Percentiles rank a stretch among this genome's conserved stretches.
Conservation (phyloP, 1,140 invertebrate species). For the Thaumetopoea pityocampa region DNA sequence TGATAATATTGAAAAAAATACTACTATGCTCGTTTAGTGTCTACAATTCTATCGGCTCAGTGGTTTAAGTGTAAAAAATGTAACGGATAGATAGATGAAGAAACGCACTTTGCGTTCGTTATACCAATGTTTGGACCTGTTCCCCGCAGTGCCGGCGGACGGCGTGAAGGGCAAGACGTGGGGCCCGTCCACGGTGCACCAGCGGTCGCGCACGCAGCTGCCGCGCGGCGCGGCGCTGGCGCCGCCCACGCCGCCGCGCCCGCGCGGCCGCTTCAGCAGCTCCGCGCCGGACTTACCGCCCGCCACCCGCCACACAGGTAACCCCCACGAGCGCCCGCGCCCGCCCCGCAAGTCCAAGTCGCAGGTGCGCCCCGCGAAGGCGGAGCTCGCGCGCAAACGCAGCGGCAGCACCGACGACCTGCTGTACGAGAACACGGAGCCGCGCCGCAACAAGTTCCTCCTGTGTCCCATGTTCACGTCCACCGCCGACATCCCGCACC, state of each 20-base stretch:
- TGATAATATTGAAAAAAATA: too few relatives aligned
- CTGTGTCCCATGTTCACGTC: slow-evolving; percentile 48
- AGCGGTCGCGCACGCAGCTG: slow-evolving; percentile 89
- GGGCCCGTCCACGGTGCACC: slow-evolving; percentile 95
- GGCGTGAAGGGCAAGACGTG: slow-evolving; percentile 98
- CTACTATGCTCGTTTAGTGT: too few relatives aligned
- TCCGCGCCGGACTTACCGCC: slow-evolving; percentile 67
- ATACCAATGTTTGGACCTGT: not conserved
- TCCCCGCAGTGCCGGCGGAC: slow-evolving; percentile 90
- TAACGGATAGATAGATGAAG: not conserved
- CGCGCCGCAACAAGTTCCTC: slow-evolving; percentile 34
- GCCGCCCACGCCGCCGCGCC: slow-evolving; percentile 83
- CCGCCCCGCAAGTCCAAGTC: not conserved
- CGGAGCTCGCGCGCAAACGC: slow-evolving; percentile 29
- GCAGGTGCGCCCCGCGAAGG: slow-evolving; percentile 1
- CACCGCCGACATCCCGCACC: slow-evolving; percentile 32
- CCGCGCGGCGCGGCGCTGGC: slow-evolving; percentile 66
- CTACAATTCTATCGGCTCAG: too few relatives aligned
- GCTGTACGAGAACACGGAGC: slow-evolving; percentile 39
- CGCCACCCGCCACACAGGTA: slow-evolving; percentile 79
- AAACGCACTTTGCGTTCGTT: not conserved
- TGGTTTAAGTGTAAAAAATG: slow-evolving; percentile 3
- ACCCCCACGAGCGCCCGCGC: slow-evolving; percentile 37
- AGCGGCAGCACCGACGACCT: slow-evolving; percentile 58
- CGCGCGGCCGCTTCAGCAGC: slow-evolving; percentile 28